Conservation (phyloP, 2,888 invertebrate genomes). For the Ethmia dodecea region DNA sequence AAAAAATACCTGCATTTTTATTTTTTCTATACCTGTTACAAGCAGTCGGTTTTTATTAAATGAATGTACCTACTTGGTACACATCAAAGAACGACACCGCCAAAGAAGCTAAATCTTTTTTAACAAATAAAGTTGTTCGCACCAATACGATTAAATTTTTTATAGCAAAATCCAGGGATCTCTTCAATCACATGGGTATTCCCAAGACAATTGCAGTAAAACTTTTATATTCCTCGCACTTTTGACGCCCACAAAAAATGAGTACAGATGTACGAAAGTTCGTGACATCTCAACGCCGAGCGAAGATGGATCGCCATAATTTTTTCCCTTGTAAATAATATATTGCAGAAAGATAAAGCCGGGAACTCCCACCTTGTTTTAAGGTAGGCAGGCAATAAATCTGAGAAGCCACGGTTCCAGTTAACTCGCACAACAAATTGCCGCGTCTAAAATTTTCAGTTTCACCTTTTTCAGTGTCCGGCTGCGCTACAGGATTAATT, state of each 20-base stretch:
- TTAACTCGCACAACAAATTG: constrained; percentile 42
- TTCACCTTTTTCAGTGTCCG: constrained; percentile 47
- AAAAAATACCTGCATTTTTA: too few relatives aligned
- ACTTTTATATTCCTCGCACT: too few relatives aligned
- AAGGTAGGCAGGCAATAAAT: constrained; percentile 39
- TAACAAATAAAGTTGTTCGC: too few relatives aligned
- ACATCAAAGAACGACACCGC: too few relatives aligned
- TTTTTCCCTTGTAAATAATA: constrained; percentile 45
- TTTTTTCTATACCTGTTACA: too few relatives aligned
- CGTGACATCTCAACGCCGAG: constrained; percentile 35
- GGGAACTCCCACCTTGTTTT: constrained; percentile 42
- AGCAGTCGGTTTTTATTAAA: too few relatives aligned
- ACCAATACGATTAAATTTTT: too few relatives aligned
- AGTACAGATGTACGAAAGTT: constrained; percentile 28
- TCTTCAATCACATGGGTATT: too few relatives aligned
- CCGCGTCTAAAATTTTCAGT: constrained; percentile 42
- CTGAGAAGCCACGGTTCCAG: constrained; percentile 27
- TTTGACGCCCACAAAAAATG: constrained; percentile 20
- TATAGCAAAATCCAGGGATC: too few relatives aligned
- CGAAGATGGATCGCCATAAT: constrained; percentile 40
- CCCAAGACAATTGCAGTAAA: too few relatives aligned
- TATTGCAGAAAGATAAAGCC: constrained; percentile 43
- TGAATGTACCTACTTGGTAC: too few relatives aligned
- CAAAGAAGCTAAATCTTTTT: too few relatives aligned
- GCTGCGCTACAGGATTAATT: constrained; percentile 26